These are phyloP conservation scores for Streptopelia turtur DNA, from an alignment of 2,797 vertebrate genomes.

Conservation along the genomic window DNA sequence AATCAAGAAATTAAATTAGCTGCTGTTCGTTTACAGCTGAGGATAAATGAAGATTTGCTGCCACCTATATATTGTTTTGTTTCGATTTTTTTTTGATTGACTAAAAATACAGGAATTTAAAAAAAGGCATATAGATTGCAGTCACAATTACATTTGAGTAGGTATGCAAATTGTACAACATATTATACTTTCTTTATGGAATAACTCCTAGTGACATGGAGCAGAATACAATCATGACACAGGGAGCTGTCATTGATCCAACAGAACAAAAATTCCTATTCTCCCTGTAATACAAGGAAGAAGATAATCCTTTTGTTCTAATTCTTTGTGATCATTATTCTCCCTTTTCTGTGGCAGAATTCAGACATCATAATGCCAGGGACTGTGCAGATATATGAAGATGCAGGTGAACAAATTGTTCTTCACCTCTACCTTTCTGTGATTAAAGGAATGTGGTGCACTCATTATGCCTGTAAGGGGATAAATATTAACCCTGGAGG, in stretches of 20 bases:
- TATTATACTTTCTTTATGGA: not conserved
- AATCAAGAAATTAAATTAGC: not conserved
- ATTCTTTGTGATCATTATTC: not conserved
- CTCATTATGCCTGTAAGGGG: not conserved
- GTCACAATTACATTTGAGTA: not conserved
- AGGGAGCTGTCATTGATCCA: not conserved
- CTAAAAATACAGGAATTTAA: not conserved
- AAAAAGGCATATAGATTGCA: not conserved
- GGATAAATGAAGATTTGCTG: constrained; percentile 24
- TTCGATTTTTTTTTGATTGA: not conserved
- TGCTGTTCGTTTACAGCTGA: not conserved
- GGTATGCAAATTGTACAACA: not conserved
- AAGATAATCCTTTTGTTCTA: not conserved
- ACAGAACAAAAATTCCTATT: not conserved
- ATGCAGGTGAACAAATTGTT: not conserved
- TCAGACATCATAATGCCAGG: not conserved
- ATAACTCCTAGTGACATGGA: not conserved
- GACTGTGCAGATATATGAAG: not conserved
- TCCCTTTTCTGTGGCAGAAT: not conserved
- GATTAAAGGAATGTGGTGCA: not conserved
- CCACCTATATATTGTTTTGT: constrained; percentile 41
- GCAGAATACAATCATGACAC: not conserved
- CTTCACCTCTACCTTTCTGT: not conserved
- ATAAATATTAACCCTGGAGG: not conserved
- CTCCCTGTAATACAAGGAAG: not conserved